A percentile compares a stretch with the other conserved stretches of the same genome.
These are phyloP conservation scores for Cecropterus lyciades DNA, from an alignment of 1,140 invertebrate species.

Conservation along the genomic window DNA sequence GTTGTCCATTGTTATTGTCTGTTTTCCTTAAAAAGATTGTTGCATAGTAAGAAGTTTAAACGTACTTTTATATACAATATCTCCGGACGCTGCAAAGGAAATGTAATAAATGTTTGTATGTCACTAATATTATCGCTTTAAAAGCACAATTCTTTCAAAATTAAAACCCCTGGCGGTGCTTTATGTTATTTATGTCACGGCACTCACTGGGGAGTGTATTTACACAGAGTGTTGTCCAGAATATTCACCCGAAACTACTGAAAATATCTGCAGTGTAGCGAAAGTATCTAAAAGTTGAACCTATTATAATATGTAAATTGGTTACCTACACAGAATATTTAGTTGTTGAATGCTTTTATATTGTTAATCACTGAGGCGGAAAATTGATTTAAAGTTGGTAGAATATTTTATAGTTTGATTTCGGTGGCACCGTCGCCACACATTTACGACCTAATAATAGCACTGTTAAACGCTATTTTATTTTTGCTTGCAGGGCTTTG, in stretches of 20 bases:
- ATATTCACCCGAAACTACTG: constrained; percentile 20
- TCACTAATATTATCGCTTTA: constrained; percentile 26
- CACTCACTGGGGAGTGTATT: constrained; percentile 19
- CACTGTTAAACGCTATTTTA: no score
- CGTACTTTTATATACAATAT: not conserved
- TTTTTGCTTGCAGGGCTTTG: no score
- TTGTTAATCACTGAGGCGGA: no score
- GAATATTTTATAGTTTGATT: no score
- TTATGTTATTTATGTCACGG: constrained; percentile 21
- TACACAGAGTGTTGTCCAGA: constrained; percentile 12
- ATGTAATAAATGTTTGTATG: not conserved
- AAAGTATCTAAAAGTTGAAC: not conserved
- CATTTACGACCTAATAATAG: no score
- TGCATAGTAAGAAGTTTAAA: no score
- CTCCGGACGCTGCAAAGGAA: not conserved
- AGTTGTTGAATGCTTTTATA: no score
- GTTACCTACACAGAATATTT: no score
- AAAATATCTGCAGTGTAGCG: constrained; percentile 1
- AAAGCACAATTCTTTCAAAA: constrained; percentile 27
- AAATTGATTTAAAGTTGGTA: no score
- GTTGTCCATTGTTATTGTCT: no score
- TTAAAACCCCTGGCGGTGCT: constrained; percentile 28
- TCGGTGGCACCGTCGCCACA: no score
- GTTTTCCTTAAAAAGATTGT: no score
- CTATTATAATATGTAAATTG: not conserved